phyloP scores from a whole-genome alignment of 1,140 invertebrate species.

The Drosophila ironensis region DNA sequence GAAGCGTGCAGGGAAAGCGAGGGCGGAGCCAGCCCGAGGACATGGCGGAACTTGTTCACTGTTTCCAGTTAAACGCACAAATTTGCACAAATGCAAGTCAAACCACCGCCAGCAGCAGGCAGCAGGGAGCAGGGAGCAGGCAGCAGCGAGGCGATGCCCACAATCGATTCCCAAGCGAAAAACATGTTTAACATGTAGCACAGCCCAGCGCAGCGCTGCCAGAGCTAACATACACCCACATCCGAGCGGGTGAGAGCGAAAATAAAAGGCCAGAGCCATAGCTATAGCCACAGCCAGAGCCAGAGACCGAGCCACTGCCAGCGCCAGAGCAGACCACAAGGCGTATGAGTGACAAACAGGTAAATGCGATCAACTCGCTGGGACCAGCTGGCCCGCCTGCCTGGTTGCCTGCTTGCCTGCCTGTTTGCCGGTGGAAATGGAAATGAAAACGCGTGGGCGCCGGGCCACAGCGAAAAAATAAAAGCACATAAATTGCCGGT shows the following conservation, averaged over 20 bases:
- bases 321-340: slow-evolving; percentile 43
- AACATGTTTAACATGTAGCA: slow-evolving; percentile 74
- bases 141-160: neutral
- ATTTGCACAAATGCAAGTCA: slow-evolving; percentile 43
- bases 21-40: slow-evolving; percentile 13
- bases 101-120: neutral
- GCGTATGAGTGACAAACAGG: slow-evolving; percentile 68
- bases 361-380: slow-evolving; percentile 58
- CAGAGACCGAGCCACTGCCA: slow-evolving; percentile 1
- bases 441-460: slow-evolving; percentile 46
- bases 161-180: slow-evolving; percentile 25
- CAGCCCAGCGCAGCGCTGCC: too few relatives aligned
- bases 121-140: neutral
- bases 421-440: slow-evolving; percentile 42
- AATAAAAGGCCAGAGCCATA: neutral
- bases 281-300: slow-evolving; percentile 21
- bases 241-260: neutral
- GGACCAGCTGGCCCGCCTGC: slow-evolving; percentile 33
- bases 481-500: neutral
- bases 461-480: neutral
- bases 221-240: slow-evolving; percentile 40
- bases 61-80: slow-evolving; percentile 37
- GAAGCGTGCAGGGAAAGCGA: neutral
- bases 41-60: slow-evolving; percentile 37
- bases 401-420: too few relatives aligned